Evolutionary conservation across 2,888 invertebrate species (phyloP).

Genomic region (Lithophane leautieri): DNA sequence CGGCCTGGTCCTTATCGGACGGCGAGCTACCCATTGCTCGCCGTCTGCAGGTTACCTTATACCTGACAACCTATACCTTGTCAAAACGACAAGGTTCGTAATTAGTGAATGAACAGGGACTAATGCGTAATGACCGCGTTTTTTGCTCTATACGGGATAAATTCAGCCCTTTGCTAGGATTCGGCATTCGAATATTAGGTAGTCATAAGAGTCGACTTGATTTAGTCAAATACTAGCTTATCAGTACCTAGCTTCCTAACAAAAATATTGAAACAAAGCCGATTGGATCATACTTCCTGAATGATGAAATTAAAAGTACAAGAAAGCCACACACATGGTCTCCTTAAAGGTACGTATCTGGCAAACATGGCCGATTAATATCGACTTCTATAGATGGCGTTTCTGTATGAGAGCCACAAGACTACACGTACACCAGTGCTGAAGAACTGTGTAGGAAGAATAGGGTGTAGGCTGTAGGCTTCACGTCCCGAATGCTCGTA

Average conservation of each 20-base stretch:
- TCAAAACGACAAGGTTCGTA: conserved; percentile 34
- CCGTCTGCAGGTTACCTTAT: neutral
- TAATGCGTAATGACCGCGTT: conserved; percentile 48
- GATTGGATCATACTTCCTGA: neutral
- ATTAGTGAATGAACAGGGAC: conserved; percentile 51
- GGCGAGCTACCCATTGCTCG: too few relatives aligned
- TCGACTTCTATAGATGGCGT: neutral
- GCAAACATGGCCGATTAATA: neutral
- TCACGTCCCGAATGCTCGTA: too few relatives aligned
- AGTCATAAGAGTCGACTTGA: neutral
- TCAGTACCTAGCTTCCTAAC: neutral
- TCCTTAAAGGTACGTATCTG: neutral
- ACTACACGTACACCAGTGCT: too few relatives aligned
- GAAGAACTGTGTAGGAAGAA: too few relatives aligned
- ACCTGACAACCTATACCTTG: conserved; percentile 16
- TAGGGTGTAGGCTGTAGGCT: too few relatives aligned
- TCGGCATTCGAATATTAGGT: neutral
- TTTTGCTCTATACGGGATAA: conserved; percentile 32
- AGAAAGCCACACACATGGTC: neutral
- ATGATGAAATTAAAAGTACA: neutral
- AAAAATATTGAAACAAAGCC: neutral
- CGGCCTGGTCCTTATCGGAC: too few relatives aligned
- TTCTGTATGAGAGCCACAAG: neutral
- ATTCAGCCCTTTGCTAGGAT: conserved; percentile 4
- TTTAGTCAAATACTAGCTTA: too few relatives aligned